Evolutionary conservation across 2,888 invertebrate genomes (phyloP), one percentile per base, ranked within the genome.

Genomic region (Hecatera dysodea): DNA sequence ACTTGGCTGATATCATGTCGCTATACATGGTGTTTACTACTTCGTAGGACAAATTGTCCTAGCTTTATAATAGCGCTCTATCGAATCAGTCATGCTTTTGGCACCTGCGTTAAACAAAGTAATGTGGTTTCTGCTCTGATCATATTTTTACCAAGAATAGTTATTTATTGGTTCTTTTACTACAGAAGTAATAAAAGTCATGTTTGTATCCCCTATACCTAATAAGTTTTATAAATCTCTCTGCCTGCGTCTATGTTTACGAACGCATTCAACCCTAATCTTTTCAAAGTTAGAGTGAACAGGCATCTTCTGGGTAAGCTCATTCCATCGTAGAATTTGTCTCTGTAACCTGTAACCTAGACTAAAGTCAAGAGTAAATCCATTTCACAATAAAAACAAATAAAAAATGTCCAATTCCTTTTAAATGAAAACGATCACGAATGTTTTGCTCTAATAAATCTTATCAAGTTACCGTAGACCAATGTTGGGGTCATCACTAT

Each of bases 11-110:
- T 70, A 52, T 61, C 27, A 27, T 59, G 24, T 75, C 57, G 19
- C 72, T 62, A 19, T 62, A 67, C 19, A 71, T 64, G 56, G 67
- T 8, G 44, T 78, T 77, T 64, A 71, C 42, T 64, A 22, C 52
- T 48, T 59, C 56, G 22, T n/a, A 39, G 52, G 36, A 81, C 72
- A 77, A 77, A 56, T 0, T 29, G 22, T 33, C 17, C 42, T 61
- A 29, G 62, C n/a, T n/a, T n/a, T n/a, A n/a, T n/a, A n/a, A n/a
- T n/a, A n/a, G 48, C 46, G 22, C n/a, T 70, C 22, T n/a, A 15
- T 42, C 29, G 36, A 48, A 44, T 66, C 33, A 12, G 62, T 59
- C 50, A 29, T 42, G 42, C 48, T 27, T 46, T 50, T 1, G 33
- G 29, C 6, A 17, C 12, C 9, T 60, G 22, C 15, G 39, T 36